phyloP scores from a whole-genome alignment of 2,113 vertebrate genomes.

The Tretioscincus oriximinensis region DNA sequence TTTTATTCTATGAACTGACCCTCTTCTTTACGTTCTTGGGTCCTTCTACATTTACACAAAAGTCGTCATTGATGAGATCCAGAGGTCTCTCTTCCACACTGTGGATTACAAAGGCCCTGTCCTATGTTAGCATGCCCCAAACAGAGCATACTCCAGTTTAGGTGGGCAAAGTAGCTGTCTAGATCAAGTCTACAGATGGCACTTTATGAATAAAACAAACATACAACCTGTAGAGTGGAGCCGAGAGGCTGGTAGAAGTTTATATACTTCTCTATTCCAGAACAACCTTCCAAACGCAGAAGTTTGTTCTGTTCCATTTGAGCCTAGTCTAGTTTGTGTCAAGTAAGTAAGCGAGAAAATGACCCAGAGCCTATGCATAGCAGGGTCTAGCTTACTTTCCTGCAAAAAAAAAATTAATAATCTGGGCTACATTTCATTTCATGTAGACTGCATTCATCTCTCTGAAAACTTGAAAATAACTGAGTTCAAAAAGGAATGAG shows the following conservation, averaged over 20 bases:
- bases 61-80: too few species aligned
- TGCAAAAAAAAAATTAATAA: neutral
- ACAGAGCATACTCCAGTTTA: neutral
- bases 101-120: too few species aligned
- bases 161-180: neutral
- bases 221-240: neutral
- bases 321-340: slow-evolving; percentile 32
- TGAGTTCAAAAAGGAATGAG: slow-evolving; percentile 39
- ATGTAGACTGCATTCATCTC: slow-evolving; percentile 45
- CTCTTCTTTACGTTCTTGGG: too few species aligned
- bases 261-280: too few species aligned
- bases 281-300: too few species aligned
- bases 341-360: slow-evolving; percentile 34
- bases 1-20: neutral
- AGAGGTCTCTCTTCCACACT: too few species aligned
- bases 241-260: too few species aligned
- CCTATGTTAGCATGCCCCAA: too few species aligned
- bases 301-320: too few species aligned
- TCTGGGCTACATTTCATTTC: slow-evolving; percentile 39
- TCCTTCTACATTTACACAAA: too few species aligned
- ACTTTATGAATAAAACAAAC: too few species aligned
- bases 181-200: too few species aligned
- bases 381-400: neutral
- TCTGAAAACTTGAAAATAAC: slow-evolving; percentile 38
- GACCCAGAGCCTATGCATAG: slow-evolving; percentile 38